Evolutionary conservation across 2,797 vertebrate species (phyloP).

Genomic region (Salmo trutta): DNA sequence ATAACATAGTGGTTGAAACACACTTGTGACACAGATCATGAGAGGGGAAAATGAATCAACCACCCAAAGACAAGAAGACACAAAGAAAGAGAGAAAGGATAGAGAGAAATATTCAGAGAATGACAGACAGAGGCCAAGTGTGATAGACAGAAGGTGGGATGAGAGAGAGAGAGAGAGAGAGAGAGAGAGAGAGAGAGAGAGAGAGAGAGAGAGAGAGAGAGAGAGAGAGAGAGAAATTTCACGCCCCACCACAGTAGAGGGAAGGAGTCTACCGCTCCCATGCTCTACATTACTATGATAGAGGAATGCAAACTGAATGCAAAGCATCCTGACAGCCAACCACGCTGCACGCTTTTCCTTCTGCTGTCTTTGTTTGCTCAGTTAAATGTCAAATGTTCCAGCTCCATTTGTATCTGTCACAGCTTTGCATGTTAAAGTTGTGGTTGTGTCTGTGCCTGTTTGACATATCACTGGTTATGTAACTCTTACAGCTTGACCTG

Average conservation of each 20-base stretch:
- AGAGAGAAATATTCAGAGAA: not conserved
- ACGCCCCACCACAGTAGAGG: constrained; percentile 23
- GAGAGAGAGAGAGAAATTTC: constrained; percentile 29
- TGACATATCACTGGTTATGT: constrained; percentile 37
- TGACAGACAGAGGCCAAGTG: not conserved
- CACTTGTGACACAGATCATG: not conserved
- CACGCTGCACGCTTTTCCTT: constrained; percentile 27
- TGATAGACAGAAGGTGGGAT: no score
- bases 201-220: not conserved
- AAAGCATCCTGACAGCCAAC: constrained; percentile 49
- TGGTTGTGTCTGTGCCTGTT: not conserved
- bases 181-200: not conserved
- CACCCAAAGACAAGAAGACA: constrained; percentile 23
- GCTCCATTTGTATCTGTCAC: constrained; percentile 47
- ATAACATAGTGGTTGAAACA: not conserved
- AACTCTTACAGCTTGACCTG: constrained; percentile 20
- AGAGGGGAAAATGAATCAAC: constrained; percentile 2
- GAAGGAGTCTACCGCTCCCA: constrained; percentile 30
- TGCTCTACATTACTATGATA: constrained; percentile 48
- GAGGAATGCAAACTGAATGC: constrained; percentile 67
- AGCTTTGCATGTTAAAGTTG: constrained; percentile 40
- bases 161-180: no score
- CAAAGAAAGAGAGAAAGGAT: not conserved
- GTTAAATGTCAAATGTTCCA: constrained; percentile 44
- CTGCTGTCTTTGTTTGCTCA: constrained; percentile 42